Evolutionary conservation across 2,797 vertebrate genomes (phyloP).

Genomic region (Bradypodion pumilum): DNA sequence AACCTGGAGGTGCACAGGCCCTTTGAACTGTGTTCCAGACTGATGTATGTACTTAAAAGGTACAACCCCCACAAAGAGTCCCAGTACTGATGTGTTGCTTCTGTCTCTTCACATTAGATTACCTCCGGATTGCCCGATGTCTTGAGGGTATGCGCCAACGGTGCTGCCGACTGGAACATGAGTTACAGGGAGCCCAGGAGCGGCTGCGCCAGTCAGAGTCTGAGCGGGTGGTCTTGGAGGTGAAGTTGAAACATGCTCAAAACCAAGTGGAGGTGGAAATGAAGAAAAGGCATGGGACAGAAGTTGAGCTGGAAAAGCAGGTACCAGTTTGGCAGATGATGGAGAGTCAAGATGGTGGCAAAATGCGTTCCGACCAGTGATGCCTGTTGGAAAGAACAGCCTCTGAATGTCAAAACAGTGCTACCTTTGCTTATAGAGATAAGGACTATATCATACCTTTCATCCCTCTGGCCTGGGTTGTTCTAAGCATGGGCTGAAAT

Average conservation of each 20-base stretch:
- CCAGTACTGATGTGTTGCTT: neutral
- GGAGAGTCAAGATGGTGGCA: neutral
- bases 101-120: slow-evolving; percentile 59
- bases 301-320: slow-evolving; percentile 73
- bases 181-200: slow-evolving; percentile 78
- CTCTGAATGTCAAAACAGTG: neutral
- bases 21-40: neutral
- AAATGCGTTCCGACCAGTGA: neutral
- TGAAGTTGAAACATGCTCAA: slow-evolving; percentile 76
- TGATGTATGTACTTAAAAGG: no score
- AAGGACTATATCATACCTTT: no score
- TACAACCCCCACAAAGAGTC: neutral
- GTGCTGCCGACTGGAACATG: slow-evolving; percentile 66
- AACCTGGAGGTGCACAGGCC: neutral
- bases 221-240: slow-evolving; percentile 70
- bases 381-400: neutral
- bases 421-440: neutral
- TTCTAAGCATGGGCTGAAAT: no score
- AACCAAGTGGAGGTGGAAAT: slow-evolving; percentile 87
- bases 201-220: slow-evolving; percentile 78
- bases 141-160: slow-evolving; percentile 71
- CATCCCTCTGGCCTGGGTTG: no score
- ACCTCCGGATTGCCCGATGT: slow-evolving; percentile 65
- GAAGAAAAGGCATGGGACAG: slow-evolving; percentile 79
- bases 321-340: slow-evolving; percentile 41